Percentiles rank a stretch among this genome's conserved stretches.
phyloP scores from a whole-genome alignment of 2,113 vertebrate genomes.

The Callopanchax toddi region DNA sequence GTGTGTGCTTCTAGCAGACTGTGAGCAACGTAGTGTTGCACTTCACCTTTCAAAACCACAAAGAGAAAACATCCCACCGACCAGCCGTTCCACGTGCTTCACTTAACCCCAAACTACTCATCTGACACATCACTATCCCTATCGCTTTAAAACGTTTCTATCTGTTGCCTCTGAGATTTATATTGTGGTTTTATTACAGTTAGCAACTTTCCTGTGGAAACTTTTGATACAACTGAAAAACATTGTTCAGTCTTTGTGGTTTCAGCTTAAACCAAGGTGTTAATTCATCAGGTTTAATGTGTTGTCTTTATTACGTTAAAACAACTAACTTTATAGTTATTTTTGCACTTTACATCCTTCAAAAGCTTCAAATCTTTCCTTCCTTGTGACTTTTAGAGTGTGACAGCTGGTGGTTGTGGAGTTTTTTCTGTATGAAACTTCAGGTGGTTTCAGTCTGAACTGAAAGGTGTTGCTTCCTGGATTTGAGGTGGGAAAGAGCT shows the following conservation, averaged over 20 bases:
- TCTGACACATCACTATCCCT: not conserved
- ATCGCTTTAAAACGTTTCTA: not conserved
- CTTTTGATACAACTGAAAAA: no score
- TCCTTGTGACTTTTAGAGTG: not conserved
- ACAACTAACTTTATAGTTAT: not conserved
- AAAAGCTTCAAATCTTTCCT: not conserved
- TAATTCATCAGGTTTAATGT: not conserved
- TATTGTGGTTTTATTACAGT: no score
- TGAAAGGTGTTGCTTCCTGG: conserved; percentile 55
- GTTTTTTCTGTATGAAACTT: not conserved
- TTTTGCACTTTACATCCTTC: not conserved
- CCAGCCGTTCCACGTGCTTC: not conserved
- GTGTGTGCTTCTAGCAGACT: not conserved
- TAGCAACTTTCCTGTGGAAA: no score
- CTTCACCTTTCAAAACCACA: conserved; percentile 36
- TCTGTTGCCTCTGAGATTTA: no score
- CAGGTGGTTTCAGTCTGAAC: conserved; percentile 42
- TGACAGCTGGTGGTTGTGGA: not conserved
- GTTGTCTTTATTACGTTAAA: no score
- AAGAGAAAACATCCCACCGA: conserved; percentile 24
- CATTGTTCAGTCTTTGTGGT: not conserved
- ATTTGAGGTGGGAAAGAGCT: conserved; percentile 5
- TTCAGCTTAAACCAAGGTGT: not conserved
- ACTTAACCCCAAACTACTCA: not conserved
- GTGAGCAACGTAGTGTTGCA: no score